A percentile compares a stretch with the other conserved stretches of the same genome.
Conservation (phyloP, 2,113 vertebrate genomes). For the Miniopterus natalensis region DNA sequence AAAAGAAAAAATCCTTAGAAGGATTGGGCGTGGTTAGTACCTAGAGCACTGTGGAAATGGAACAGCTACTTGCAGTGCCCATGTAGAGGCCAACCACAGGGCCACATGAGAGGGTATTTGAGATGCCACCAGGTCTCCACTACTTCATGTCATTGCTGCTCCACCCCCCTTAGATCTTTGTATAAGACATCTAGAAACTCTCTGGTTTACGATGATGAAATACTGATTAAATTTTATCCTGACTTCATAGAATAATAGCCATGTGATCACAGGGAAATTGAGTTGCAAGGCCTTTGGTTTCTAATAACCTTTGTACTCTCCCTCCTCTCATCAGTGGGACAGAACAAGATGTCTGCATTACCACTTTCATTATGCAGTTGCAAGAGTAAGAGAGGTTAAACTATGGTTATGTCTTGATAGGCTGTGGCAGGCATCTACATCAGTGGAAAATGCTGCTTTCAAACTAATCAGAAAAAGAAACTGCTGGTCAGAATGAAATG, state of each 20-base stretch:
- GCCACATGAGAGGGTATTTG: background rate
- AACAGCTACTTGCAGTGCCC: background rate
- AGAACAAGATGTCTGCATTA: background rate
- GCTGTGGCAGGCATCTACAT: background rate
- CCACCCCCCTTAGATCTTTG: background rate
- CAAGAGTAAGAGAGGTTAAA: conserved; percentile 6
- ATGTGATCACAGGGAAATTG: background rate
- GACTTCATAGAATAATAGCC: background rate
- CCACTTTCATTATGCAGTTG: background rate
- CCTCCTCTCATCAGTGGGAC: background rate
- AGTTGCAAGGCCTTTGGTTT: background rate
- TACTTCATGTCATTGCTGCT: background rate
- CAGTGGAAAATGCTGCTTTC: background rate
- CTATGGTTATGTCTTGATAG: background rate
- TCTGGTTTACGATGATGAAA: background rate
- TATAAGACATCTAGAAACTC: background rate
- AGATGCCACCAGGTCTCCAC: background rate
- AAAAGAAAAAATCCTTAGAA: background rate
- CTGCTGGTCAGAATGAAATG: conserved; percentile 8
- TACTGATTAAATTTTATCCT: background rate
- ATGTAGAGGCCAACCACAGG: background rate
- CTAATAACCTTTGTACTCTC: background rate
- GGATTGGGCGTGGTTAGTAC: background rate
- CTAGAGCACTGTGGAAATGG: background rate
- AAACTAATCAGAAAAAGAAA: background rate